Evolutionary conservation across 2,113 vertebrate species (phyloP).

Genomic region (Neomonachus schauinslandi): DNA sequence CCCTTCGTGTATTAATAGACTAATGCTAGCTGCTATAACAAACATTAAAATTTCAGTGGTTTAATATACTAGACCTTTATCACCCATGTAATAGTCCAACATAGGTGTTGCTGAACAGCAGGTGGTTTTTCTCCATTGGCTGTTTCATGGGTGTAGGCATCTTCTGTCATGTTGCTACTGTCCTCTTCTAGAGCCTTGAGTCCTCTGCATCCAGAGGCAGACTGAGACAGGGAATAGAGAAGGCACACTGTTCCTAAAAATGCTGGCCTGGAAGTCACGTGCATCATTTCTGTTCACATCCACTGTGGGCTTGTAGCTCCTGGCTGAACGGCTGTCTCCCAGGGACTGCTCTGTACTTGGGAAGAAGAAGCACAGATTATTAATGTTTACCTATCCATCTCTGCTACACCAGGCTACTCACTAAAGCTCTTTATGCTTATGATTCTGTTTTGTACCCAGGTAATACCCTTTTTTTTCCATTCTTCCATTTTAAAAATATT

Average conservation of each 20-base stretch:
- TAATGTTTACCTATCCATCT: neutral
- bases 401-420: neutral
- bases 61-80: neutral
- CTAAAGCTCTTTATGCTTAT: neutral
- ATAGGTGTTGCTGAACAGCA: neutral
- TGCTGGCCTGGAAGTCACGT: neutral
- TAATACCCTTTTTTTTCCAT: neutral
- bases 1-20: neutral
- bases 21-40: conserved; percentile 3
- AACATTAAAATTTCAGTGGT: neutral
- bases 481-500: neutral
- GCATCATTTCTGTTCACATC: neutral
- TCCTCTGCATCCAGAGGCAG: neutral
- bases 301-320: neutral
- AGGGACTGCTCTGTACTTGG: neutral
- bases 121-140: neutral
- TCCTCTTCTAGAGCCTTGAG: neutral
- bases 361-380: neutral
- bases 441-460: neutral
- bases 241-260: neutral
- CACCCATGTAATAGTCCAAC: neutral
- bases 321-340: neutral
- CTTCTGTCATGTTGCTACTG: neutral
- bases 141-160: neutral
- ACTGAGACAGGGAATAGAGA: neutral